Evolutionary conservation across 1,140 invertebrate genomes (phyloP).

Genomic region (Aphidius ervi): DNA sequence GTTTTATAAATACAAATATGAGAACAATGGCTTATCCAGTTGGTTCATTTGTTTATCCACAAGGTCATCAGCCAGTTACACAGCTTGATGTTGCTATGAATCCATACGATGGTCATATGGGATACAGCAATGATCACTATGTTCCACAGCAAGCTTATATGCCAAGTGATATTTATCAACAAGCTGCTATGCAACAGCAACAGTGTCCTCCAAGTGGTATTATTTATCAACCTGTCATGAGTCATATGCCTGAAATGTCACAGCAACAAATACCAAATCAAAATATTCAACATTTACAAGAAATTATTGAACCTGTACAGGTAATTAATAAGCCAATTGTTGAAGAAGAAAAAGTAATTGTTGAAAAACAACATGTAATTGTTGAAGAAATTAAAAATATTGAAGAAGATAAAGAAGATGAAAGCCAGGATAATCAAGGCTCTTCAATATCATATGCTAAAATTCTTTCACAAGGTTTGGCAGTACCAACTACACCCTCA

Average conservation of each 20-base stretch:
- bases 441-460: slow-evolving; percentile 66
- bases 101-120: slow-evolving; percentile 32
- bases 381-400: slow-evolving; percentile 13
- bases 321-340: background rate
- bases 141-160: slow-evolving; percentile 34
- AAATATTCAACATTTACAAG: background rate
- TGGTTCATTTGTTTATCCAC: slow-evolving; percentile 38
- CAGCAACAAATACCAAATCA: slow-evolving; percentile 8
- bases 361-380: slow-evolving; percentile 1
- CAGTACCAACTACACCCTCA: slow-evolving; percentile 27
- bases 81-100: slow-evolving; percentile 31
- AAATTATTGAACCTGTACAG: slow-evolving; percentile 20
- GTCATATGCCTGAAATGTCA: slow-evolving; percentile 16
- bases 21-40: slow-evolving; percentile 31
- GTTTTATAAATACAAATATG: slow-evolving; percentile 50
- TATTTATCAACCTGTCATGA: slow-evolving; percentile 1
- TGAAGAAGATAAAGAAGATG: background rate
- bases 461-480: slow-evolving; percentile 66
- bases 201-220: slow-evolving; percentile 8
- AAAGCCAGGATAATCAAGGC: slow-evolving; percentile 29
- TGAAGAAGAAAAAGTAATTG: background rate
- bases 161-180: slow-evolving; percentile 34
- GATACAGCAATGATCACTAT: slow-evolving; percentile 32
- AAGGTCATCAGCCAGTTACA: slow-evolving; percentile 31
- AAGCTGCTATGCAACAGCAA: slow-evolving; percentile 11